These are phyloP conservation scores for Paramormyrops hopkinsi DNA, from an alignment of 2,797 vertebrate genomes.

Conservation along the genomic window DNA sequence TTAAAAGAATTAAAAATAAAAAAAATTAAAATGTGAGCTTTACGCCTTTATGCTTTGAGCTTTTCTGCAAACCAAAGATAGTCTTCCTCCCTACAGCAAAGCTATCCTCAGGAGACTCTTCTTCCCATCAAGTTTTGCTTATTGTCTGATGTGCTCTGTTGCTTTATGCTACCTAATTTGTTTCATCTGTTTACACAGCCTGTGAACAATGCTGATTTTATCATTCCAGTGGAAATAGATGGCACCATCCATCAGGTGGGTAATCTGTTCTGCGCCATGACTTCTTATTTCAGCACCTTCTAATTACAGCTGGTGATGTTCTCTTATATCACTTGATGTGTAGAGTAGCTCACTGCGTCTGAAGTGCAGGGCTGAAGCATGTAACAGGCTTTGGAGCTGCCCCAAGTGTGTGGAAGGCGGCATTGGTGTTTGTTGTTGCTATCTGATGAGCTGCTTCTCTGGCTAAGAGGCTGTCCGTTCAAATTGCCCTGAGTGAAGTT, in stretches of 20 bases:
- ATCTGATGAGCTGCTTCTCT: conserved; percentile 1
- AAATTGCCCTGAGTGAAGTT: conserved; percentile 3
- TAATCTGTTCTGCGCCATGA: background rate
- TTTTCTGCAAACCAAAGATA: background rate
- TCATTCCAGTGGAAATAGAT: conserved; percentile 94
- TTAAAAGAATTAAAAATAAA: background rate
- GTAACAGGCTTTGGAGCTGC: background rate
- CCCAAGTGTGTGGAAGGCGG: background rate
- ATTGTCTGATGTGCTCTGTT: background rate
- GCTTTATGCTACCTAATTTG: background rate
- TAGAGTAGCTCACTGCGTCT: background rate
- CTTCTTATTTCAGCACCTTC: background rate
- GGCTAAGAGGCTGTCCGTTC: background rate
- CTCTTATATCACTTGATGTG: background rate
- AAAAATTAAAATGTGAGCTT: background rate
- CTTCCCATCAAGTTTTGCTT: background rate
- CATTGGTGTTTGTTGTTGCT: background rate
- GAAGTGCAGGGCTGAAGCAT: background rate
- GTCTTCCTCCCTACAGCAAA: background rate
- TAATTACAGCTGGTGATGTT: background rate
- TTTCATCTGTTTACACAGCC: conserved; percentile 58
- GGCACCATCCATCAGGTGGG: conserved; percentile 86
- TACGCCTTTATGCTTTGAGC: background rate
- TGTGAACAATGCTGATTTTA: conserved; percentile 92
- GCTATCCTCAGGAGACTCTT: background rate